phyloP scores from a whole-genome alignment of 2,888 invertebrate species.

The Carabus problematicus region DNA sequence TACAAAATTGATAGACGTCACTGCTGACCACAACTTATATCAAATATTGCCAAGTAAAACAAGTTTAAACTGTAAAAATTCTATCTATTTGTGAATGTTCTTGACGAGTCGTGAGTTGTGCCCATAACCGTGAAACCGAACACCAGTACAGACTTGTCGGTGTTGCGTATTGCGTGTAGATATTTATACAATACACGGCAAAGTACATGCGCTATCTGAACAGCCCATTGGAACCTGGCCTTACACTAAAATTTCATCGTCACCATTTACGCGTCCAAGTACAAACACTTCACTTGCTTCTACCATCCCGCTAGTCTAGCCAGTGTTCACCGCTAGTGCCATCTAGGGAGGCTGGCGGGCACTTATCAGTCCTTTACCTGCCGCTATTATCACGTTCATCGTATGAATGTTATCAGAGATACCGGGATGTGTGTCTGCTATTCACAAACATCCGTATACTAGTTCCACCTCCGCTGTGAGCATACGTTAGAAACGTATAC shows the following conservation, averaged over 20 bases:
- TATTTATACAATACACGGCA: background rate
- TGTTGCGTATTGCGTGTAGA: background rate
- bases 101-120: too few relatives aligned
- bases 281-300: conserved; percentile 35
- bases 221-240: conserved; percentile 9
- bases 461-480: background rate
- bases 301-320: too few relatives aligned
- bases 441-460: conserved; percentile 2
- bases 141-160: background rate
- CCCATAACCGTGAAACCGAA: too few relatives aligned
- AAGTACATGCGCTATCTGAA: conserved; percentile 6
- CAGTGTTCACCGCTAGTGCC: too few relatives aligned
- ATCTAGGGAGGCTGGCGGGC: background rate
- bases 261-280: conserved; percentile 30
- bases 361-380: conserved; percentile 17
- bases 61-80: too few relatives aligned
- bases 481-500: background rate
- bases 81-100: too few relatives aligned
- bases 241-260: conserved; percentile 36
- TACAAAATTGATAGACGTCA: too few relatives aligned
- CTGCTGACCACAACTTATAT: too few relatives aligned
- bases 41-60: too few relatives aligned
- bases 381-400: conserved; percentile 9
- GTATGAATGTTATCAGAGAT: conserved; percentile 14
- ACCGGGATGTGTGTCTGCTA: background rate